Conservation (phyloP, 2,113 vertebrate species). For the Tenrec ecaudatus region DNA sequence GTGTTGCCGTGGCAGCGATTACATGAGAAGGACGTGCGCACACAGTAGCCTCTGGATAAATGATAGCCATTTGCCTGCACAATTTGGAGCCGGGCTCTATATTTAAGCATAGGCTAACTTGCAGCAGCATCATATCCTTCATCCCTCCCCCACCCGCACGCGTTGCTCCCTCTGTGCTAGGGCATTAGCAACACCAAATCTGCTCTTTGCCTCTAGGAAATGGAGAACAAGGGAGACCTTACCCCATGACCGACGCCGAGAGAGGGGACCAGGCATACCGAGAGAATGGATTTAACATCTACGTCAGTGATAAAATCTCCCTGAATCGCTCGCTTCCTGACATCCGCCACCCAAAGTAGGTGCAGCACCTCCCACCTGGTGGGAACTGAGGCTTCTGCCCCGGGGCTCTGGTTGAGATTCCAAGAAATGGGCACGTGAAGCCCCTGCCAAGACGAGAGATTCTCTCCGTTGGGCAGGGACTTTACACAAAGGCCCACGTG, state of each 20-base stretch:
- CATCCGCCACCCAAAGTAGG: constrained; percentile 97
- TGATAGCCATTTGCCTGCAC: neutral
- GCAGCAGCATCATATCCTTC: neutral
- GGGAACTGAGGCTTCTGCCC: constrained; percentile 5
- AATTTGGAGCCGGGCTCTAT: neutral
- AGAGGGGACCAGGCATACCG: constrained; percentile 96
- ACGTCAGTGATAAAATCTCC: constrained; percentile 97
- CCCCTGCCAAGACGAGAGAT: neutral
- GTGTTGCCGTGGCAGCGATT: neutral
- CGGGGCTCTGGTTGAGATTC: neutral
- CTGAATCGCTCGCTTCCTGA: constrained; percentile 97
- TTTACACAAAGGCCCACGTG: neutral
- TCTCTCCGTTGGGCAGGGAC: neutral
- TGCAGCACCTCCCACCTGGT: constrained; percentile 62
- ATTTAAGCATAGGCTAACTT: neutral
- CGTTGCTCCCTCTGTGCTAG: neutral
- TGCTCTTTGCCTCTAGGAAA: constrained; percentile 88
- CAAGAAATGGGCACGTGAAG: neutral
- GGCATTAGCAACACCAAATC: constrained; percentile 67
- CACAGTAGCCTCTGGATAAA: neutral
- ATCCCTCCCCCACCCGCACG: neutral
- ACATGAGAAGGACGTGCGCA: neutral
- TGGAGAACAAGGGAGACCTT: constrained; percentile 96
- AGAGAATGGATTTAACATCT: constrained; percentile 99
- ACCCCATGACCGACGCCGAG: constrained; percentile 93